phyloP scores from a whole-genome alignment of 2,113 vertebrate species.

The Siniperca chuatsi region DNA sequence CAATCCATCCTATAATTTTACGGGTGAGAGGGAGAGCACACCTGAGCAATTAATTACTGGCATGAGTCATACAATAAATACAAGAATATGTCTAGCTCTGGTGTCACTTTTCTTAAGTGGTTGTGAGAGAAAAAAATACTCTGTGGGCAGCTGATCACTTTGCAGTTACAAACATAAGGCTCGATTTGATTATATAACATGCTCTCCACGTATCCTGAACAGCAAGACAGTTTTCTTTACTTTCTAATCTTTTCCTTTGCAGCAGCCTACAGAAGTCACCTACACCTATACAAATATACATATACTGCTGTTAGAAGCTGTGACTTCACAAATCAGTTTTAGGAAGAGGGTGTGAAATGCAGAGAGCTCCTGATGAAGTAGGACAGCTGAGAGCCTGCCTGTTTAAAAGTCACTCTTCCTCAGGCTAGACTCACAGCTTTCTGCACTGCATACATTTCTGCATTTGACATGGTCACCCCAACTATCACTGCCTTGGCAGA shows the following conservation, averaged over 20 bases:
- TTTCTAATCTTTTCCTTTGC: not conserved
- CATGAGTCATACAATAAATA: conserved; percentile 30
- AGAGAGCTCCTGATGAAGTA: conserved; percentile 27
- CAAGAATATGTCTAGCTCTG: not conserved
- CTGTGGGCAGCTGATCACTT: conserved; percentile 3
- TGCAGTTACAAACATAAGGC: conserved; percentile 6
- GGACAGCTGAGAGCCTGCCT: conserved; percentile 5
- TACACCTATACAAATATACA: not conserved
- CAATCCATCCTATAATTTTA: conserved; percentile 57
- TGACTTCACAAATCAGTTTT: conserved; percentile 3
- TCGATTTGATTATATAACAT: not conserved
- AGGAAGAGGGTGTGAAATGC: conserved; percentile 37
- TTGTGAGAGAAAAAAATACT: not conserved
- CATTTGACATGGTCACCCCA: conserved; percentile 6
- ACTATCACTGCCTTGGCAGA: not conserved
- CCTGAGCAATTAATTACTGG: conserved; percentile 35
- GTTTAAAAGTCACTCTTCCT: conserved; percentile 32
- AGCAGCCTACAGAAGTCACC: not conserved
- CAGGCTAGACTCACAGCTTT: conserved; percentile 1
- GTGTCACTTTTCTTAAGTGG: conserved; percentile 16
- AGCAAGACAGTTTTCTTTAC: not conserved
- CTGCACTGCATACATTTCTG: conserved; percentile 22
- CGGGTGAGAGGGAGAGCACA: not conserved
- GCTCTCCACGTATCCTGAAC: not conserved
- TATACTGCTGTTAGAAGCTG: conserved; percentile 13